Conservation (phyloP, 2,797 vertebrate genomes). For the Molossus alvarezi region DNA sequence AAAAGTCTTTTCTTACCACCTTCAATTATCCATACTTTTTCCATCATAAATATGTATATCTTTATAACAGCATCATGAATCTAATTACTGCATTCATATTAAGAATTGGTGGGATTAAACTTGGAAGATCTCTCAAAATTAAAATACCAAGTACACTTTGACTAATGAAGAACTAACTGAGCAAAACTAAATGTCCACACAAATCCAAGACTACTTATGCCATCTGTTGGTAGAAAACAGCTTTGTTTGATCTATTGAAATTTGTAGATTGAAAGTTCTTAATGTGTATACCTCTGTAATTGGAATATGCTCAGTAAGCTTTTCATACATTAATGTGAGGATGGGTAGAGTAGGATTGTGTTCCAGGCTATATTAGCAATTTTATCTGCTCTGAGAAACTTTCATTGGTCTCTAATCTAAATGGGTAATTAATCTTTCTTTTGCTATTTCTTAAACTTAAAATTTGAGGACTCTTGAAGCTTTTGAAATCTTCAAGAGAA, state of each 20-base stretch:
- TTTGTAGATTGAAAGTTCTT: conserved; percentile 62
- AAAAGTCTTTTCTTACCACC: conserved; percentile 23
- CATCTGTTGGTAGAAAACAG: neutral
- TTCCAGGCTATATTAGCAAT: neutral
- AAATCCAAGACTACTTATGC: neutral
- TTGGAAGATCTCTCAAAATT: conserved; percentile 19
- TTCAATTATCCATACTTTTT: conserved; percentile 35
- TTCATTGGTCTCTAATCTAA: conserved; percentile 46
- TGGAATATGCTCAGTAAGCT: neutral
- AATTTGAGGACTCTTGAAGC: conserved; percentile 17
- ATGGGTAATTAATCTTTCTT: neutral
- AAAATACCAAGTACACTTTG: conserved; percentile 28
- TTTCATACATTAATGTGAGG: neutral
- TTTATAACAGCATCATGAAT: conserved; percentile 14
- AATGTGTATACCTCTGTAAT: neutral
- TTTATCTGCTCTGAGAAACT: conserved; percentile 34
- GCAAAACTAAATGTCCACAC: neutral
- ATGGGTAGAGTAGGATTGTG: neutral
- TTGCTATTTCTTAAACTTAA: conserved; percentile 48
- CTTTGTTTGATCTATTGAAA: conserved; percentile 25
- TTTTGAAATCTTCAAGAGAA: conserved; percentile 17
- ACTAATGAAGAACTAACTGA: conserved; percentile 18
- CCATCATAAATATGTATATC: neutral
- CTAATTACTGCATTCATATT: neutral
- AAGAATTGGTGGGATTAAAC: conserved; percentile 22